Base-by-base conservation (phyloP, 1,140 invertebrate species). In the Carposina sasakii region DNA sequence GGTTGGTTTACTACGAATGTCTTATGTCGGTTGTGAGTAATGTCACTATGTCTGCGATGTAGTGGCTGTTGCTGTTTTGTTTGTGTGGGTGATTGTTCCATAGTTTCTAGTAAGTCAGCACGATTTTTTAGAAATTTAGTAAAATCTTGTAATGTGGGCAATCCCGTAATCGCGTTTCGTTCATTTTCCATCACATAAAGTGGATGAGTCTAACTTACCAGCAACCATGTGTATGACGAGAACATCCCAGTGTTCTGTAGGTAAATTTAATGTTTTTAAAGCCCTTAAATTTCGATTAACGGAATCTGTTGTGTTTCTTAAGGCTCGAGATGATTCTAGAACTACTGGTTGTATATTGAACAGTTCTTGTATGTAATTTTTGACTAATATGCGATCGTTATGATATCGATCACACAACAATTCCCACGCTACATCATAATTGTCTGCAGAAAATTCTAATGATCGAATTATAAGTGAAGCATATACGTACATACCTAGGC, bases 401-500 rank as follows among this genome's bases (percentile, higher is more conserved):
- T 53, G 24, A 41, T 48, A 57, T 1, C 44, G 24, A 10, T 57
- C 50, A n/a, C 39, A 41, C 6, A 57, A 23, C 31, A 57, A 33
- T 10, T 57, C 15, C 44, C 50, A 57, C 2, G 50, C 44, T 16
- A 46, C 19, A 8, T 40, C 16, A 24, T 57, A 60, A 30, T 56
- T 60, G 13, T 46, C 34, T 9, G 57, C 52, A 0, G 49, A 52
- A 9, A 66, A 48, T 40, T 60, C 58, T 33, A 75, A 49, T 1
- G 53, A 54, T 50, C 60, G 33, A 16, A 76, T 60, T 3, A 69
- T 54, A 19, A 63, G 42, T 1, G 31, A 21, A 2, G 69, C 65
- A 31, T n/a, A n/a, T n/a, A n/a, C n/a, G n/a, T n/a, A n/a, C n/a
- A n/a, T n/a, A n/a, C n/a, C n/a, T n/a, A n/a, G n/a, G n/a, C n/a